A percentile compares a stretch with the other conserved stretches of the same genome.
These are phyloP conservation scores for Microcebus griseorufus DNA, from an alignment of 2,113 vertebrate genomes.

Conservation along the genomic window DNA sequence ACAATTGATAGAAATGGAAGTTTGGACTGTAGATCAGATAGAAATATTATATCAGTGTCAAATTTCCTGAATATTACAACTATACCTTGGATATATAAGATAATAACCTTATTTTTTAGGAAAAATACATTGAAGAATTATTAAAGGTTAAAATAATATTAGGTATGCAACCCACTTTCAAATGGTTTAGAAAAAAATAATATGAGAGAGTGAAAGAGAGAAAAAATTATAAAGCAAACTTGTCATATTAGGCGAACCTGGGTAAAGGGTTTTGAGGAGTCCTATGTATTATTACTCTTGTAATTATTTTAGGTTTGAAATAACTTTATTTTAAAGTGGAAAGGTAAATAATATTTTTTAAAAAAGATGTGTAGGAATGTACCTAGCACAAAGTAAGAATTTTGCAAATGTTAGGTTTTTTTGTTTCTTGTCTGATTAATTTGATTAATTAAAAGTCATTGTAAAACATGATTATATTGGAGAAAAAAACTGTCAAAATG, in stretches of 20 bases:
- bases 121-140: not conserved
- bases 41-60: not conserved
- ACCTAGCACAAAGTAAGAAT: conserved; percentile 2
- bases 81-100: not conserved
- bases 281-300: not conserved
- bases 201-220: not conserved
- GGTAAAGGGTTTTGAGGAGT: not conserved
- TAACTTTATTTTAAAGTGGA: not conserved
- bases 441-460: conserved; percentile 29
- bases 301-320: not conserved
- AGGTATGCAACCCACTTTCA: not conserved
- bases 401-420: not conserved
- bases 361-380: not conserved
- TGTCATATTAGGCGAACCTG: not conserved
- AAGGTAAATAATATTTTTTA: not conserved
- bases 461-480: not conserved
- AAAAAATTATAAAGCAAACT: conserved; percentile 4
- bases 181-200: not conserved
- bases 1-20: not conserved
- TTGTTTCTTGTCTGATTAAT: conserved; percentile 21
- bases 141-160: not conserved
- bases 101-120: not conserved
- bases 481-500: conserved; percentile 22
- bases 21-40: not conserved
- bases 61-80: not conserved